Percentiles rank a stretch among this genome's conserved stretches.
These are phyloP conservation scores for Platycheirus albimanus DNA, from an alignment of 2,888 invertebrate genomes.

Conservation along the genomic window DNA sequence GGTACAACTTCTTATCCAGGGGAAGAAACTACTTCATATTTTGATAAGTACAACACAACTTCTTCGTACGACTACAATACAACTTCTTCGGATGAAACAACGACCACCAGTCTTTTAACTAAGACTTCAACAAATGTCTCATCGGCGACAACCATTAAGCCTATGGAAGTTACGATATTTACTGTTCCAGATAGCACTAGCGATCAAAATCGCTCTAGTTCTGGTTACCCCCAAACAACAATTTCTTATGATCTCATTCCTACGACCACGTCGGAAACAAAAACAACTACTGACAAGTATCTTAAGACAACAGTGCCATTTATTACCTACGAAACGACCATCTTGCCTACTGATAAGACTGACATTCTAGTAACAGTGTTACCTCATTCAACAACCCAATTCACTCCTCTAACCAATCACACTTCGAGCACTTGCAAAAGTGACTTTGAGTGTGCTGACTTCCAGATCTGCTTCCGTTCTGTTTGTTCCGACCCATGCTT, in stretches of 20 bases:
- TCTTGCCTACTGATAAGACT: slow-evolving; percentile 61
- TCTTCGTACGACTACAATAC: background rate
- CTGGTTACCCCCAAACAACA: slow-evolving; percentile 6
- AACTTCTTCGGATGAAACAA: background rate
- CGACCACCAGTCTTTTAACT: too few relatives aligned
- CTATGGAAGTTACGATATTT: too few relatives aligned
- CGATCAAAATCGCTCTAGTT: too few relatives aligned
- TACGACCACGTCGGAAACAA: slow-evolving; percentile 1
- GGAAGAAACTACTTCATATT: too few relatives aligned
- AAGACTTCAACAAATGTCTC: too few relatives aligned
- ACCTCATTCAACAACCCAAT: slow-evolving; percentile 29
- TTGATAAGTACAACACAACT: background rate
- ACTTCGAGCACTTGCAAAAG: slow-evolving; percentile 76
- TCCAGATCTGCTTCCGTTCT: slow-evolving; percentile 83
- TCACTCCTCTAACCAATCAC: slow-evolving; percentile 52
- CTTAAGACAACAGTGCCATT: slow-evolving; percentile 58
- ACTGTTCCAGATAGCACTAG: too few relatives aligned
- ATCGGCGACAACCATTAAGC: too few relatives aligned
- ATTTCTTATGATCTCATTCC: slow-evolving; percentile 28
- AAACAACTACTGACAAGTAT: slow-evolving; percentile 6
- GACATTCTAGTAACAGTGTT: slow-evolving; percentile 41
- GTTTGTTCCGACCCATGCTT: slow-evolving; percentile 84
- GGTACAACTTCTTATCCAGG: too few relatives aligned
- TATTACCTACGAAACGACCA: slow-evolving; percentile 38
- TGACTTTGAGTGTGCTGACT: slow-evolving; percentile 81